These are phyloP conservation scores for Manis crassicaudata DNA, from an alignment of 2,797 vertebrate species.

Conservation along the genomic window DNA sequence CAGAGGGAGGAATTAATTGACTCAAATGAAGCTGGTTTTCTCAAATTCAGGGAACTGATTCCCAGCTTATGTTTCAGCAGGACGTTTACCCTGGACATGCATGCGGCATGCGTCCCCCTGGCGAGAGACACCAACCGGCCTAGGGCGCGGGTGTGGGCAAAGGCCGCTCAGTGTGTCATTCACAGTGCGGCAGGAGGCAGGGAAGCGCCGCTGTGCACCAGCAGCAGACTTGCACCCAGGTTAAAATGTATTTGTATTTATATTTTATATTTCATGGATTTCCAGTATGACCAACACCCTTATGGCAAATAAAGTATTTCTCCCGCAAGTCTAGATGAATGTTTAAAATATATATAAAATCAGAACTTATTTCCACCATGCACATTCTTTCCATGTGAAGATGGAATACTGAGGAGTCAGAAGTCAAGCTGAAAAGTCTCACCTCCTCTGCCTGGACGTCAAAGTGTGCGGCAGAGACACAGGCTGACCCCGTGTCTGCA, in stretches of 20 bases:
- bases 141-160: neutral
- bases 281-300: neutral
- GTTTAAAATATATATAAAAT: neutral
- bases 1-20: conserved; percentile 31
- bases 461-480: neutral
- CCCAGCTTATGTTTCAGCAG: neutral
- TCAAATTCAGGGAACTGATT: conserved; percentile 56
- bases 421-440: neutral
- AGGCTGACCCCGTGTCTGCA: neutral
- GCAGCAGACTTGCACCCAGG: neutral
- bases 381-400: neutral
- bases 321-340: neutral
- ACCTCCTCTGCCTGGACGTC: neutral
- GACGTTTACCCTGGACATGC: neutral
- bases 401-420: neutral
- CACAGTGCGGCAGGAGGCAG: neutral
- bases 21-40: conserved; percentile 51
- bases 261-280: neutral
- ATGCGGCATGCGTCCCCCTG: neutral
- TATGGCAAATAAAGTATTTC: conserved; percentile 12
- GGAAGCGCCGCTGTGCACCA: neutral
- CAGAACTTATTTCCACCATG: neutral
- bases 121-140: neutral
- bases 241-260: neutral
- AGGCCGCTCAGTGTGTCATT: neutral